phyloP scores from a whole-genome alignment of 2,113 vertebrate species.

The human region GRCh38 chr2:36553501-36554000 shows the following conservation, averaged over 20 bases:
- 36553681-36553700: background rate
- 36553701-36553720: background rate
- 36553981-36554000: no score
- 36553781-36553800: background rate
- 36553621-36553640: accelerated
- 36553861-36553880: background rate
- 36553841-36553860: background rate
- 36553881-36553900: background rate
- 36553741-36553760: background rate
- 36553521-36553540: background rate
- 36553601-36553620: background rate
- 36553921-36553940: constrained; percentile 18
- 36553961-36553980: background rate
- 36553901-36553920: background rate
- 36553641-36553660: background rate
- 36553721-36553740: background rate
- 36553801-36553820: background rate
- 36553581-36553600: background rate
- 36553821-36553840: background rate
- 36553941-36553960: background rate
- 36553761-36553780: background rate
- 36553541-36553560: background rate
- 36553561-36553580: accelerated
- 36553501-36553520: background rate
- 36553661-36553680: background rate